Evolutionary conservation across 2,797 vertebrate genomes (phyloP).

Genomic region (Sphaeramia orbicularis): DNA sequence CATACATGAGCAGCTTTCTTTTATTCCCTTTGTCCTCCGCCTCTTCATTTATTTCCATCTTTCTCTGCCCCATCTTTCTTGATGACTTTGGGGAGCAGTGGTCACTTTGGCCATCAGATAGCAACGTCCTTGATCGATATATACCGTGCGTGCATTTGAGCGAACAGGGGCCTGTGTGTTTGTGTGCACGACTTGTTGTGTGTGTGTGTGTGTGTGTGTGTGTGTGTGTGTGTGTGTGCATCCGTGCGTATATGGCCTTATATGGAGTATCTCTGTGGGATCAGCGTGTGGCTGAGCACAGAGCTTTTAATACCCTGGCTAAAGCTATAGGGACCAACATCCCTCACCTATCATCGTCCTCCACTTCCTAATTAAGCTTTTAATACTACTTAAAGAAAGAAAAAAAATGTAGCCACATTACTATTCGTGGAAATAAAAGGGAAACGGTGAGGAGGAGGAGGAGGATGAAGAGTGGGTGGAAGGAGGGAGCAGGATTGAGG

Average conservation of each 20-base stretch:
- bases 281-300: slow-evolving; percentile 66
- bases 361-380: slow-evolving; percentile 65
- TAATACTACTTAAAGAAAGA: slow-evolving; percentile 49
- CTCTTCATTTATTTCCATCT: slow-evolving; percentile 47
- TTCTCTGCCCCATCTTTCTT: slow-evolving; percentile 52
- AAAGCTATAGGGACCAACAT: slow-evolving; percentile 49
- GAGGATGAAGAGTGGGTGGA: too few species aligned
- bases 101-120: slow-evolving; percentile 75
- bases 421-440: slow-evolving; percentile 51
- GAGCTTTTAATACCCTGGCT: slow-evolving; percentile 75
- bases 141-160: slow-evolving; percentile 19
- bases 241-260: slow-evolving; percentile 49
- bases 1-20: slow-evolving; percentile 25
- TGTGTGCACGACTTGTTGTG: slow-evolving; percentile 18
- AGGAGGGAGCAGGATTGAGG: too few species aligned
- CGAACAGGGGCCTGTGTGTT: neutral
- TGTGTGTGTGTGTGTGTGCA: slow-evolving; percentile 9
- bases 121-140: slow-evolving; percentile 68
- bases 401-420: slow-evolving; percentile 53
- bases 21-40: slow-evolving; percentile 22
- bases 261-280: slow-evolving; percentile 65
- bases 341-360: slow-evolving; percentile 36
- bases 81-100: slow-evolving; percentile 72
- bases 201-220: slow-evolving; percentile 20
- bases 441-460: slow-evolving; percentile 6